These are phyloP conservation scores for Parelbella ahira DNA, from an alignment of 2,888 invertebrate genomes.

Conservation along the genomic window DNA sequence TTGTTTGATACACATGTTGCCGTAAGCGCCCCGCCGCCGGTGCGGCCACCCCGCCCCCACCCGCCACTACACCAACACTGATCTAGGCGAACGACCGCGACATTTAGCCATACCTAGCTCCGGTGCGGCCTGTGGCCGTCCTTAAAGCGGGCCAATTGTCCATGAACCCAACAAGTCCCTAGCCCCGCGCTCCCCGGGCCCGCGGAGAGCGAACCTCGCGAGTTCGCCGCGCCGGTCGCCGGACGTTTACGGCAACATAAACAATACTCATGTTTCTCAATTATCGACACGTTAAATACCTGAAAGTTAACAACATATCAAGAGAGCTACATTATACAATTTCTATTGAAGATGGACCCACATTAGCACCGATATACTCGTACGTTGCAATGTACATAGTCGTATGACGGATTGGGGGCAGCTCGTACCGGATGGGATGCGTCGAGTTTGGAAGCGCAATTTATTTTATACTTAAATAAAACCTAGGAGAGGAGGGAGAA, in stretches of 20 bases:
- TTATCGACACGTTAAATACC: constrained; percentile 26
- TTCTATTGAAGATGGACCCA: constrained; percentile 27
- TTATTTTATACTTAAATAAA: constrained; percentile 16
- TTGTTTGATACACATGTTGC: constrained; percentile 23
- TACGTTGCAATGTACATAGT: constrained; percentile 18
- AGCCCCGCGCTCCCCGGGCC: too few relatives aligned
- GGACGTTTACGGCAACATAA: constrained; percentile 13
- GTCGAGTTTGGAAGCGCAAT: constrained; percentile 18
- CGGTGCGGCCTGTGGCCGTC: too few relatives aligned
- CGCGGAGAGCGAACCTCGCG: too few relatives aligned
- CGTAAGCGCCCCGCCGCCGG: constrained; percentile 3
- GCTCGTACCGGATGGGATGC: constrained; percentile 4
- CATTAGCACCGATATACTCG: constrained; percentile 21
- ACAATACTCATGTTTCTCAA: constrained; percentile 24
- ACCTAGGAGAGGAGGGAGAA: constrained; percentile 9
- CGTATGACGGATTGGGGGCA: neutral
- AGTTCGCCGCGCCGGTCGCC: neutral
- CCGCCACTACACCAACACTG: too few relatives aligned
- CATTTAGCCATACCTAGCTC: too few relatives aligned
- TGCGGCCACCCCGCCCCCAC: too few relatives aligned
- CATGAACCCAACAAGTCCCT: too few relatives aligned
- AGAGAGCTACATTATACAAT: constrained; percentile 31
- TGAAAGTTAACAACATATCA: constrained; percentile 29
- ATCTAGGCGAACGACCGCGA: too few relatives aligned
- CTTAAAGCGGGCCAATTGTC: too few relatives aligned